Evolutionary conservation across 2,888 invertebrate species (phyloP), one percentile per base, ranked within the genome.

Genomic region (Tachina grossa): DNA sequence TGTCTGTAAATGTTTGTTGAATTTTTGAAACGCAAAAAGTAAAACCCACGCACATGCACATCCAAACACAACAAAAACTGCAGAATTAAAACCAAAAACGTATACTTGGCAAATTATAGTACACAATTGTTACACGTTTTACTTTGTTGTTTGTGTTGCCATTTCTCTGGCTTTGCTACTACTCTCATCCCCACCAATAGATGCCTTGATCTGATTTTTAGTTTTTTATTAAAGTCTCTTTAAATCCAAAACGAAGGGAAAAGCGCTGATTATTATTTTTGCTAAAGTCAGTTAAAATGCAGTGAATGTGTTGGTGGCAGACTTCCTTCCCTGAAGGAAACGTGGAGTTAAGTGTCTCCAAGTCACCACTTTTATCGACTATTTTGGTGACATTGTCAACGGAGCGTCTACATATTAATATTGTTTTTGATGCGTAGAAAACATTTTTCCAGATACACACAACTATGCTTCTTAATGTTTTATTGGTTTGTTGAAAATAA

Each of bases 91-190:
- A 84, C 57, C 71, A 49, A 75, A 65, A 79, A 77, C 22, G 75
- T 69, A 75, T 76, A 84, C 66, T 69, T 86, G 66, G 78, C 71
- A 84, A 87, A 84, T 84, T 87, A 80, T 79, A 6, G 6, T 31
- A 84, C 68, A 83, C 84, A 84, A 84, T 87, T 77, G 76, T 75
- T 65, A 72, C 84, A 87, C 79, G 82, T 82, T 82, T 74, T 39
- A 61, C 53, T 84, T 76, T 71, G 79, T 79, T 74, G 45, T 72
- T 78, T 61, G 81, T 81, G 14, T 53, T 77, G 4, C 41, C 45
- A 10, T 8, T 68, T 22, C 49, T 61, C 59, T 39, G 43, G 41
- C 63, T 47, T 31, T 63, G 31, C 49, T 19, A 19, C 69, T 16
- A 22, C 19, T 61, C 31, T 5, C 31, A 31, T 6, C 31, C 31